phyloP scores from a whole-genome alignment of 2,888 invertebrate genomes.

The Agonum fuliginosum region DNA sequence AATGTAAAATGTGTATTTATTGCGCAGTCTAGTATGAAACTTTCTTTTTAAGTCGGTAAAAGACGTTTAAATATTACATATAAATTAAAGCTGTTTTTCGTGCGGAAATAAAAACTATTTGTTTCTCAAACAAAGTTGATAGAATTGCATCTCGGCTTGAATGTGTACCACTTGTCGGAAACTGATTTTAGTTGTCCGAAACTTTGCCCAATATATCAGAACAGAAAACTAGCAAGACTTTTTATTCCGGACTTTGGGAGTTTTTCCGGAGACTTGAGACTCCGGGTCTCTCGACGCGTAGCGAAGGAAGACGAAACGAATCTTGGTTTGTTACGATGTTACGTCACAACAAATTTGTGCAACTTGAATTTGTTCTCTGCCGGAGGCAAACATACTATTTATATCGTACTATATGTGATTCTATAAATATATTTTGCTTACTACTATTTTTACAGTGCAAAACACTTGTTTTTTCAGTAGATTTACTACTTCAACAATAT shows the following conservation, averaged over 20 bases:
- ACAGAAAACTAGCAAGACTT: conserved; percentile 48
- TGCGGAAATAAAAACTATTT: conserved; percentile 9
- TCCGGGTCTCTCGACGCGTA: neutral
- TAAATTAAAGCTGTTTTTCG: neutral
- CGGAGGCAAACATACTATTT: neutral
- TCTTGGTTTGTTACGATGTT: neutral
- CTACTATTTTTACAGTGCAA: too few relatives aligned
- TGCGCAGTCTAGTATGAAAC: too few relatives aligned
- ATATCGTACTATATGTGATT: too few relatives aligned
- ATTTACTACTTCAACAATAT: too few relatives aligned
- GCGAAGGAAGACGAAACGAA: neutral
- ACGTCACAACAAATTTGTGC: neutral
- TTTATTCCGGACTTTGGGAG: conserved; percentile 33
- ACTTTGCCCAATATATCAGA: conserved; percentile 50
- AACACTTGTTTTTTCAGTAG: too few relatives aligned
- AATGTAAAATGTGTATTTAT: too few relatives aligned
- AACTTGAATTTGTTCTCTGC: too few relatives aligned
- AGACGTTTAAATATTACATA: neutral
- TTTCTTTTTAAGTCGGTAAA: neutral
- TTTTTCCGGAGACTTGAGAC: conserved; percentile 19
- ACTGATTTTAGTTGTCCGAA: conserved; percentile 50
- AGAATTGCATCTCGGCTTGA: conserved; percentile 30
- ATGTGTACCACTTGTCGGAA: conserved; percentile 43
- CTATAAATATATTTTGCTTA: too few relatives aligned
- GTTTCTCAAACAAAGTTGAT: conserved; percentile 17